phyloP scores from a whole-genome alignment of 2,888 invertebrate genomes.

The Malthinus flaveolus region DNA sequence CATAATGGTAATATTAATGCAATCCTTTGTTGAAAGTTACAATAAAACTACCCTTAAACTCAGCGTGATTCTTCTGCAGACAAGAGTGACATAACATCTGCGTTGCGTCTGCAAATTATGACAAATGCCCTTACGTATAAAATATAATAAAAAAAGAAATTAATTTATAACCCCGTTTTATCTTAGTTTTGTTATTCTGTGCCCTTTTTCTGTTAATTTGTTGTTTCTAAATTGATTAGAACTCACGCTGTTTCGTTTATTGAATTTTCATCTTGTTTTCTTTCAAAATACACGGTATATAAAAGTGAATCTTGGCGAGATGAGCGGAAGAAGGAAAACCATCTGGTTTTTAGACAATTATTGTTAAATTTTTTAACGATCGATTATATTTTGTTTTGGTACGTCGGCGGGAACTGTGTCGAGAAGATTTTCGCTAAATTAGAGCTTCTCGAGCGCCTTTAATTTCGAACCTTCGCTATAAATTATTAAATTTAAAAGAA shows the following conservation, averaged over 20 bases:
- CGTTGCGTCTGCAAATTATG: conserved; percentile 49
- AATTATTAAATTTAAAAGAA: too few relatives aligned
- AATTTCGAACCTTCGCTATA: too few relatives aligned
- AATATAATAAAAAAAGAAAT: conserved; percentile 28
- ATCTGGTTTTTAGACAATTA: too few relatives aligned
- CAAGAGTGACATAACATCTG: conserved; percentile 52
- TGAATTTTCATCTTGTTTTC: conserved; percentile 10
- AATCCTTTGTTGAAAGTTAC: conserved; percentile 44
- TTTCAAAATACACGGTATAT: neutral
- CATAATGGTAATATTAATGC: conserved; percentile 48
- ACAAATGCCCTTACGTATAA: conserved; percentile 41
- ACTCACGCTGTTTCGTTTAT: conserved; percentile 23
- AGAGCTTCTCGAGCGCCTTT: too few relatives aligned
- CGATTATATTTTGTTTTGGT: too few relatives aligned
- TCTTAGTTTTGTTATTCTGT: conserved; percentile 23
- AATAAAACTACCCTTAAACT: conserved; percentile 48
- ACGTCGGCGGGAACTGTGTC: too few relatives aligned
- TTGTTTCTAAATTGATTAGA: conserved; percentile 19
- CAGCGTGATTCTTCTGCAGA: conserved; percentile 42
- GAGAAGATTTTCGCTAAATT: too few relatives aligned
- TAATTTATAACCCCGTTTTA: conserved; percentile 34
- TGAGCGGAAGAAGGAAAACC: too few relatives aligned
- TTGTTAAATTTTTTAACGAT: too few relatives aligned
- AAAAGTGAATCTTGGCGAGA: too few relatives aligned
- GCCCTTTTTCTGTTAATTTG: conserved; percentile 28